These are phyloP conservation scores for Tipula vernalis DNA, from an alignment of 2,888 invertebrate species.

Conservation along the genomic window DNA sequence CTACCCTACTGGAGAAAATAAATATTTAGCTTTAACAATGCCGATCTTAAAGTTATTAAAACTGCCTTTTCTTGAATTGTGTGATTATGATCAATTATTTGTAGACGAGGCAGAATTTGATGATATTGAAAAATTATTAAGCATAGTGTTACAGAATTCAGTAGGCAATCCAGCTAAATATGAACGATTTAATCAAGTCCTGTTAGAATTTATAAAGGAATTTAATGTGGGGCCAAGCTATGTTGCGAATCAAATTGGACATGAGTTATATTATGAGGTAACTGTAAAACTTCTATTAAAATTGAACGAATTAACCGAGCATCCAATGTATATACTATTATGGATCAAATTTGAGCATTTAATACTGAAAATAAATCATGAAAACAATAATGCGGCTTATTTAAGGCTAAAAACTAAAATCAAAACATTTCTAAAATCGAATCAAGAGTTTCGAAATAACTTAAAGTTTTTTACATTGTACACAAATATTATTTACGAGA, in stretches of 20 bases:
- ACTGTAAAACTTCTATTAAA: conserved; percentile 39
- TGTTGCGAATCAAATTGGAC: conserved; percentile 43
- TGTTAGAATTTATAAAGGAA: conserved; percentile 34
- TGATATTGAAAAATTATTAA: conserved; percentile 39
- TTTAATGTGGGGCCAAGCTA: conserved; percentile 47
- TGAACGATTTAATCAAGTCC: conserved; percentile 20
- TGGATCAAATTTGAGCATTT: conserved; percentile 50
- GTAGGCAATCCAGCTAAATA: neutral
- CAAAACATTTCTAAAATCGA: conserved; percentile 42
- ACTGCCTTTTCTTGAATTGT: conserved; percentile 41
- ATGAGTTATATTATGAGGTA: conserved; percentile 45
- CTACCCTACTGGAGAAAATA: conserved; percentile 48
- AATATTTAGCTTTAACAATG: conserved; percentile 43
- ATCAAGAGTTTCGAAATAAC: conserved; percentile 40
- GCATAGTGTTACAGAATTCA: conserved; percentile 25
- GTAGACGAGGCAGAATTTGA: conserved; percentile 32
- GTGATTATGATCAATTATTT: conserved; percentile 29
- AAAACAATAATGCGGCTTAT: neutral
- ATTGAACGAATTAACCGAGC: conserved; percentile 35
- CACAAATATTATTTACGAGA: conserved; percentile 26
- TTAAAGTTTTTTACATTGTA: conserved; percentile 48
- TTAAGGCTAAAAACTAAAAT: conserved; percentile 35
- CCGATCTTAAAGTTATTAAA: conserved; percentile 43
- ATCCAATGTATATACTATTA: conserved; percentile 42
- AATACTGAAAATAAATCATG: conserved; percentile 32